Base-by-base conservation (phyloP, 37 sponge, comb jelly and placozoan species). In the Crambe crambe region DNA sequence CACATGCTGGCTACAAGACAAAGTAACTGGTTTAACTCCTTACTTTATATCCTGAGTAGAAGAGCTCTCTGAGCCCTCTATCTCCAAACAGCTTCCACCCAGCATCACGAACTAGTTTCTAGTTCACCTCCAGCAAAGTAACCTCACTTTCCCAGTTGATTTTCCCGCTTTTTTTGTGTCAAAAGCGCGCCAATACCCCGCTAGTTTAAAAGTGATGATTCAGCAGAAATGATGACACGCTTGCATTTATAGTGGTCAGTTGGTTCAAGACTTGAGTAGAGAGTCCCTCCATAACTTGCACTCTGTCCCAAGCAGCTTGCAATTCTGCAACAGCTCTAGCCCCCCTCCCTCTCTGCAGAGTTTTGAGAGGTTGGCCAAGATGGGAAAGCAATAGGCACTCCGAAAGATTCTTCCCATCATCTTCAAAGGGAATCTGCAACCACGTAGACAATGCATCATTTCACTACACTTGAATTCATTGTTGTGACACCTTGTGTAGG, bases 401-500 rank as follows among this genome's bases (percentile, higher is more conserved):
- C 6, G 51, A 47, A 12, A 47, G 6, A 15, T 47, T 6, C 12
- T 47, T 6, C 51, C 12, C 51, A 6, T 47, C 51, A 47, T 15
- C 6, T 47, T 12, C 12, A 47, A 47, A 47, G 6, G 51, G 51
- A 47, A 47, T 12, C 51, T 47, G 51, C 12, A 47, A 12, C 10
- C 51, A 47, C 12, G 51, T 47, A 47, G 51, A 6, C 6, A 15
- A 47, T 6, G 51, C 6, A 47, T 15, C 51, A 47, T 6, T 47
- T 47, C 51, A 47, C 12, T n/a, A n/a, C n/a, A n/a, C n/a, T n/a
- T n/a, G n/a, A n/a, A n/a, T n/a, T n/a, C n/a, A n/a, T n/a, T n/a
- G n/a, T n/a, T n/a, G n/a, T n/a, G n/a, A 12, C 64, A 77, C 85
- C 72, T 77, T 85, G 22, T 69, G 38, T n/a, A 85, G 60, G 63